phyloP scores from a whole-genome alignment of 2,113 vertebrate species.

The Circaetus gallicus region DNA sequence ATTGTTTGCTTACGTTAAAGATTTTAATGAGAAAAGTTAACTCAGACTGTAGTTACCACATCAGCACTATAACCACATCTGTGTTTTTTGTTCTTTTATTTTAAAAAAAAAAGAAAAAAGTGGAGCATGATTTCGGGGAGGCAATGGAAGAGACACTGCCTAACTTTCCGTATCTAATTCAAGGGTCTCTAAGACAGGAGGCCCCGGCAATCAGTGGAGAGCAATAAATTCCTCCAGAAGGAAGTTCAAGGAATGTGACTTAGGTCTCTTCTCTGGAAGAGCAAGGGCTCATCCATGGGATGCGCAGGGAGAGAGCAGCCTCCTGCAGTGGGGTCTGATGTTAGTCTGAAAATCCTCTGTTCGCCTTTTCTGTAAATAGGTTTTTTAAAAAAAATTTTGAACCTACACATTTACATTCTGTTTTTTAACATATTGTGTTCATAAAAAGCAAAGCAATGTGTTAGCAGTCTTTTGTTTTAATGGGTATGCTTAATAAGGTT shows the following conservation, averaged over 20 bases:
- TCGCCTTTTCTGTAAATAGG: neutral
- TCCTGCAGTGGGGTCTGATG: neutral
- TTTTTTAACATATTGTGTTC: fast-evolving
- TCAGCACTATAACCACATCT: neutral
- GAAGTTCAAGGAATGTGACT: neutral
- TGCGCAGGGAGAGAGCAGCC: neutral
- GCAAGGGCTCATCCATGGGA: neutral
- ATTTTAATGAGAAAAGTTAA: neutral
- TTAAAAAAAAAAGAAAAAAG: neutral
- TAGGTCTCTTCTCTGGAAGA: neutral
- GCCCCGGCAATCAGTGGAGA: neutral
- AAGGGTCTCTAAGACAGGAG: neutral
- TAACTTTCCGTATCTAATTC: neutral
- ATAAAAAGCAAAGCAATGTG: neutral
- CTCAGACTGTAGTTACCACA: neutral
- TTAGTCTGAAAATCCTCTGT: neutral
- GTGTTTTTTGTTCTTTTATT: neutral
- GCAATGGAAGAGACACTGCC: neutral
- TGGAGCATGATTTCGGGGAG: neutral
- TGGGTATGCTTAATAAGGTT: neutral
- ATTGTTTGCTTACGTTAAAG: neutral
- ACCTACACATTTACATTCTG: neutral
- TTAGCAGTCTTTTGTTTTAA: neutral
- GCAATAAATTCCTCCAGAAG: neutral
- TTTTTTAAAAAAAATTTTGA: neutral